Conservation (phyloP, 2,888 invertebrate species). For the Xestobium rufovillosum region DNA sequence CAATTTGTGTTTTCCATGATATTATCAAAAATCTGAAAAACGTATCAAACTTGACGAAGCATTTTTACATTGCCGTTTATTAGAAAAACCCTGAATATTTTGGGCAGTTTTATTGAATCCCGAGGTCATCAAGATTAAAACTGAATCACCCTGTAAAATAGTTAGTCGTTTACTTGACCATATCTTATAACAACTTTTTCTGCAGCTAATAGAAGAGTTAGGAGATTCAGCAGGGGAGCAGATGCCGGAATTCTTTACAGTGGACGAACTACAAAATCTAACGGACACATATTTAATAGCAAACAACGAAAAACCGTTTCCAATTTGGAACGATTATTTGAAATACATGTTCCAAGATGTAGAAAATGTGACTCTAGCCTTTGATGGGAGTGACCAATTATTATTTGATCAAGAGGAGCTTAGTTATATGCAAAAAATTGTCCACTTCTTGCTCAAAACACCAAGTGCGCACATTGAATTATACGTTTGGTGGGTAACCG, state of each 20-base stretch:
- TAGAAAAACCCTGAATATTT: too few species aligned
- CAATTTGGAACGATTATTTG: conserved; percentile 61
- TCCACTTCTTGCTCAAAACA: conserved; percentile 49
- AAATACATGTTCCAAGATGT: conserved; percentile 53
- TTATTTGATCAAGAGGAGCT: conserved; percentile 53
- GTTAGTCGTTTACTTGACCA: too few species aligned
- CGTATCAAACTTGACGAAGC: too few species aligned
- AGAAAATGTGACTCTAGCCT: conserved; percentile 47
- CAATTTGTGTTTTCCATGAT: too few species aligned
- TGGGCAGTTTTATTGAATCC: too few species aligned
- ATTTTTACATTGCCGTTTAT: too few species aligned
- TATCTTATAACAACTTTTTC: too few species aligned
- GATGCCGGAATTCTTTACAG: conserved; percentile 26
- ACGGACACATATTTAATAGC: conserved; percentile 52
- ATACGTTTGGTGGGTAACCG: conserved; percentile 59
- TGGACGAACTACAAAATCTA: conserved; percentile 54
- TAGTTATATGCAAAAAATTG: conserved; percentile 55
- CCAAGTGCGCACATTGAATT: conserved; percentile 53
- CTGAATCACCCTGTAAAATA: too few species aligned
- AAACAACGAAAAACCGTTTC: conserved; percentile 33
- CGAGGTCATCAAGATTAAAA: too few species aligned
- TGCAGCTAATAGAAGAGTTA: too few species aligned
- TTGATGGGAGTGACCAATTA: conserved; percentile 34
- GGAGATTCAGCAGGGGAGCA: too few species aligned
- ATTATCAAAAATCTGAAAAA: too few species aligned